These are phyloP conservation scores for Ochotona curzoniae DNA, from an alignment of 2,113 vertebrate genomes.

Conservation along the genomic window DNA sequence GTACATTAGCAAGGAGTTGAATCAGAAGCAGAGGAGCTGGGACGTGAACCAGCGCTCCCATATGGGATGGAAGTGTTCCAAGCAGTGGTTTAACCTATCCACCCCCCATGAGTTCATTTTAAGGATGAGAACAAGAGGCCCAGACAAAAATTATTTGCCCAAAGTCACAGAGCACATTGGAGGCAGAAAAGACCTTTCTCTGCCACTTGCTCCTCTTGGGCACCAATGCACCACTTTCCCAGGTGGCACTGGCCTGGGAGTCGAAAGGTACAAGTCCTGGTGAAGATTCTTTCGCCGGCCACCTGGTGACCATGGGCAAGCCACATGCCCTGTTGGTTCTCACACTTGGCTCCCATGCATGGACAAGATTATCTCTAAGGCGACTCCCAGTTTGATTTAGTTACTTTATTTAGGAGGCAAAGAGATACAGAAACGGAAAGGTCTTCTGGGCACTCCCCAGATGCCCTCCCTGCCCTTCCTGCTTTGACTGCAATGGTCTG, in stretches of 20 bases:
- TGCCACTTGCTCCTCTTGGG: conserved; percentile 42
- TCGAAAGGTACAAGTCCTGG: not conserved
- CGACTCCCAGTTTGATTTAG: not conserved
- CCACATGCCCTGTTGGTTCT: not conserved
- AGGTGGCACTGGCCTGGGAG: not conserved
- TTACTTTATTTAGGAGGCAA: too few species aligned
- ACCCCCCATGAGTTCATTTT: not conserved
- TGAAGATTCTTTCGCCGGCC: not conserved
- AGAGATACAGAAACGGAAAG: too few species aligned
- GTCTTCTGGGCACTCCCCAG: too few species aligned
- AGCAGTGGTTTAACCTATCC: too few species aligned
- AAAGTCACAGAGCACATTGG: conserved; percentile 62
- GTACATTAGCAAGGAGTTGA: too few species aligned
- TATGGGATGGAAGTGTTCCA: too few species aligned
- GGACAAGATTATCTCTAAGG: not conserved
- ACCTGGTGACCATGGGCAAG: not conserved
- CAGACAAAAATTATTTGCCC: conserved; percentile 10
- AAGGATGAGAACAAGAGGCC: not conserved
- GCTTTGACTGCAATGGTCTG: not conserved
- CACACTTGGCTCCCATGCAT: not conserved
- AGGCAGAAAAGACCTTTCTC: conserved; percentile 15
- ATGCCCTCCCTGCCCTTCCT: not conserved
- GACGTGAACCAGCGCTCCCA: too few species aligned
- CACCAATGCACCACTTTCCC: not conserved
- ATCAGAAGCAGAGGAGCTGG: too few species aligned